phyloP scores from a whole-genome alignment of 2,888 invertebrate genomes.

The Epicampocera succincta region DNA sequence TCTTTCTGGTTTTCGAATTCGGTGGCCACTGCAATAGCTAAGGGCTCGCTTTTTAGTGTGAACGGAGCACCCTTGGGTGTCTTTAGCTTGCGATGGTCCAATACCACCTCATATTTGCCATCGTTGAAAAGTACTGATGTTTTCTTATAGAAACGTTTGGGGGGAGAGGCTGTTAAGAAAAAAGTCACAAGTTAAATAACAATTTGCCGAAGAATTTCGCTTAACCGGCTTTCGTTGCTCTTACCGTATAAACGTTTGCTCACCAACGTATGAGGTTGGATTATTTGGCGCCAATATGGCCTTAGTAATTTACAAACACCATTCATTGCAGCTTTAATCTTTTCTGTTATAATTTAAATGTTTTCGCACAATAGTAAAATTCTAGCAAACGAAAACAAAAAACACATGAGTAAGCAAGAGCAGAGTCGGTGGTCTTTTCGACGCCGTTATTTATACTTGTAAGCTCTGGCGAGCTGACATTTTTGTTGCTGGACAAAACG shows the following conservation, averaged over 20 bases:
- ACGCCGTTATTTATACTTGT: not conserved
- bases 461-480: no score
- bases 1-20: conserved; percentile 96
- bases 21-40: conserved; percentile 95
- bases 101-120: conserved; percentile 90
- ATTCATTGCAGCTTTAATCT: conserved; percentile 58
- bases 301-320: conserved; percentile 57
- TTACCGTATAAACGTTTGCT: conserved; percentile 73
- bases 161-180: conserved; percentile 79
- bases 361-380: conserved; percentile 1
- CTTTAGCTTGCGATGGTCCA: conserved; percentile 94
- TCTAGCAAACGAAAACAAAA: not conserved
- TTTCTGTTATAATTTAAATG: conserved; percentile 62
- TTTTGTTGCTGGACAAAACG: no score
- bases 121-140: conserved; percentile 88
- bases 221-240: conserved; percentile 5
- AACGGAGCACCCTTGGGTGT: conserved; percentile 93
- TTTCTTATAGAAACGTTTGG: conserved; percentile 88
- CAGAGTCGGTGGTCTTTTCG: not conserved
- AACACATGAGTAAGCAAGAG: not conserved
- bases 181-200: conserved; percentile 51
- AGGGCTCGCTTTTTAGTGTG: conserved; percentile 89
- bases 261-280: conserved; percentile 26
- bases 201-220: conserved; percentile 3
- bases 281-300: conserved; percentile 44